These are phyloP conservation scores for Anoura caudifer DNA, from an alignment of 2,113 vertebrate genomes.

Conservation along the genomic window DNA sequence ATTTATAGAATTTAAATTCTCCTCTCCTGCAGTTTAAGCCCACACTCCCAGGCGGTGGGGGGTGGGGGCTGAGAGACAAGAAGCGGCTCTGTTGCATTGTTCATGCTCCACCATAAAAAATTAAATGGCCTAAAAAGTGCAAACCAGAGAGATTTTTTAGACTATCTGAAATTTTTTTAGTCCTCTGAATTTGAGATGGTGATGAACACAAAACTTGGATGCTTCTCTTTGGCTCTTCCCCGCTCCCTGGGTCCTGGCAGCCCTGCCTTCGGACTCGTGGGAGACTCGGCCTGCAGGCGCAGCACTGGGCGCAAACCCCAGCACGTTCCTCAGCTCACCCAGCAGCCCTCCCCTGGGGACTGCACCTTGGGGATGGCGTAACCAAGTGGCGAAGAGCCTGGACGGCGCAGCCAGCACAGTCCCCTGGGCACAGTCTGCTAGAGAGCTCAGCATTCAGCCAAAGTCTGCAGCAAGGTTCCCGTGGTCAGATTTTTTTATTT, in stretches of 20 bases:
- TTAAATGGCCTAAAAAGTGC: slow-evolving; percentile 43
- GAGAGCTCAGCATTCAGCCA: neutral
- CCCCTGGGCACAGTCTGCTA: neutral
- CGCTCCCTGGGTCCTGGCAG: neutral
- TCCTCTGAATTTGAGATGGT: neutral
- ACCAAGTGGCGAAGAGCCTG: neutral
- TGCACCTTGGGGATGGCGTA: neutral
- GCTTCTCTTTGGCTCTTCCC: neutral
- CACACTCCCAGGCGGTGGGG: neutral
- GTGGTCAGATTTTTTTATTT: neutral
- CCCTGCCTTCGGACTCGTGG: neutral
- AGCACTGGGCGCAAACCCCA: neutral
- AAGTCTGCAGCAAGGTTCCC: neutral
- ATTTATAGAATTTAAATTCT: slow-evolving; percentile 68
- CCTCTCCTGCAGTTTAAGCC: slow-evolving; percentile 31
- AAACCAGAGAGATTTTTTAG: slow-evolving; percentile 31
- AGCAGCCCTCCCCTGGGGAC: neutral
- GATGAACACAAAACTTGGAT: neutral
- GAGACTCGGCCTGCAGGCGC: neutral
- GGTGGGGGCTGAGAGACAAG: neutral
- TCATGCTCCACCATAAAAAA: slow-evolving; percentile 57
- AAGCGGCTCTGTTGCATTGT: slow-evolving; percentile 37
- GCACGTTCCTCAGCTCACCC: neutral
- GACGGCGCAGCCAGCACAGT: neutral
- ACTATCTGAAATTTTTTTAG: too few species aligned